These are phyloP conservation scores for Drosophila nebulosa DNA, from an alignment of 1,140 invertebrate species.

Conservation along the genomic window DNA sequence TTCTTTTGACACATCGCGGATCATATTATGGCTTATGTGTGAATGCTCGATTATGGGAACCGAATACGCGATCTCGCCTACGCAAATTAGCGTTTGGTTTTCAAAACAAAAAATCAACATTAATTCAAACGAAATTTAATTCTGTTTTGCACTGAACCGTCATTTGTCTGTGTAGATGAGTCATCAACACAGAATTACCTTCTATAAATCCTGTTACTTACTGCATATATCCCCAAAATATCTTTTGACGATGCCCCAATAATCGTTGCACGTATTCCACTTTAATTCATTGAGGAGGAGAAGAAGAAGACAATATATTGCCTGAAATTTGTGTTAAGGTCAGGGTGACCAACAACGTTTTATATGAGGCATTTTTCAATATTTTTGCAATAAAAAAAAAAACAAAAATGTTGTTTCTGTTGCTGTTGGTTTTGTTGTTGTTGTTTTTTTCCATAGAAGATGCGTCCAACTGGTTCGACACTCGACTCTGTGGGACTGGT, in stretches of 20 bases:
- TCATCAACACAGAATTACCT: conserved; percentile 1
- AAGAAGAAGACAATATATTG: conserved; percentile 42
- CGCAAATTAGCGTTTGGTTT: conserved; percentile 35
- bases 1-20: conserved; percentile 50
- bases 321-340: conserved; percentile 73
- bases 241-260: conserved; percentile 24
- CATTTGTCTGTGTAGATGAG: conserved; percentile 27
- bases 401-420: no score
- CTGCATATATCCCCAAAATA: neutral
- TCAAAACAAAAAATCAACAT: conserved; percentile 26
- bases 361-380: conserved; percentile 71
- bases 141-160: conserved; percentile 24
- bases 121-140: conserved; percentile 25
- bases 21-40: conserved; percentile 41
- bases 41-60: conserved; percentile 61
- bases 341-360: conserved; percentile 70
- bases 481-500: conserved; percentile 56
- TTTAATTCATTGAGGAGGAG: conserved; percentile 10
- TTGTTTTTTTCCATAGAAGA: conserved; percentile 48
- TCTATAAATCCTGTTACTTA: neutral
- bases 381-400: conserved; percentile 74
- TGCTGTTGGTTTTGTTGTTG: conserved; percentile 30
- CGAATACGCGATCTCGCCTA: conserved; percentile 47
- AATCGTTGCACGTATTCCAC: conserved; percentile 53
- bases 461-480: conserved; percentile 73